phyloP scores from a whole-genome alignment of 1,140 invertebrate species.

The Caenorhabditis brenneri region DNA sequence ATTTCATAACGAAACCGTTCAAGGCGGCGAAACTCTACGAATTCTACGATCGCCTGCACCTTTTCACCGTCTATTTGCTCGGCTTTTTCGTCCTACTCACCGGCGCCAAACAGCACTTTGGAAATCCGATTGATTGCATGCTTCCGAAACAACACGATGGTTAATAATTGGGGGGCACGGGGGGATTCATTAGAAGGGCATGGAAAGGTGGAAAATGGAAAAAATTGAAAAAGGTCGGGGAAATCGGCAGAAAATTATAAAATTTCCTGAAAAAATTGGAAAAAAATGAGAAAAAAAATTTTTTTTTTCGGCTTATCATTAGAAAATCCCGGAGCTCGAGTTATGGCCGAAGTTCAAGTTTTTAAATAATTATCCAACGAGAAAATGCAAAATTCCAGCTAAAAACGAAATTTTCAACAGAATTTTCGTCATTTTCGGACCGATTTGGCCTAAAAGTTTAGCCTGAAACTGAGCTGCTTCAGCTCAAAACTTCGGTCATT shows the following conservation, averaged over 20 bases:
- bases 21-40: constrained; percentile 35
- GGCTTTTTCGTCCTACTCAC: constrained; percentile 25
- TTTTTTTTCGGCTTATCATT: no score
- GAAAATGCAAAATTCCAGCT: background rate
- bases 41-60: constrained; percentile 9
- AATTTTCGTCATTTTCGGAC: background rate
- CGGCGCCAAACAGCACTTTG: constrained; percentile 13
- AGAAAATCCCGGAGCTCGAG: no score
- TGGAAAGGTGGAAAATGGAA: no score
- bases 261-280: background rate
- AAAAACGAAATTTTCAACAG: background rate
- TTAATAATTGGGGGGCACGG: background rate
- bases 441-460: no score
- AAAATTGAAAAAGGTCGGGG: no score
- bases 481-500: no score
- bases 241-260: background rate
- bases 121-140: constrained; percentile 31
- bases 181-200: no score
- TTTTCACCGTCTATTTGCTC: constrained; percentile 23
- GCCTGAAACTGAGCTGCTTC: no score
- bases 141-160: constrained; percentile 23
- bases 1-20: constrained; percentile 34
- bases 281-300: no score
- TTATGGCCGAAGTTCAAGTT: background rate
- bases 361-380: no score